These are phyloP conservation scores for Notarius lentiginosus DNA, from an alignment of 2,113 vertebrate genomes.

Conservation along the genomic window DNA sequence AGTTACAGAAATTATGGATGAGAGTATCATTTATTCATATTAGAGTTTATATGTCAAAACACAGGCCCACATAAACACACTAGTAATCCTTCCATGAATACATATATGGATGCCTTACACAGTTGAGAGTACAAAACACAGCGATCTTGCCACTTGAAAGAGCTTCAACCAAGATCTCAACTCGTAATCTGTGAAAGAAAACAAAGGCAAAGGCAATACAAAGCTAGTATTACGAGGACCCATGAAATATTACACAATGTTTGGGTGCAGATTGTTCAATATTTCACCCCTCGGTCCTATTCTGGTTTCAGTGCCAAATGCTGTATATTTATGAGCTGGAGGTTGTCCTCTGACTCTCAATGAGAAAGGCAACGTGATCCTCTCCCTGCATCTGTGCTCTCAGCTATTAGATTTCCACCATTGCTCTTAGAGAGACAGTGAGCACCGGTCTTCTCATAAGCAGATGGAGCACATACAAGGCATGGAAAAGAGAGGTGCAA, in stretches of 20 bases:
- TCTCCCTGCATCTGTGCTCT: slow-evolving; percentile 31
- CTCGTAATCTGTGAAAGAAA: slow-evolving; percentile 39
- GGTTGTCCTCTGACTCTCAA: slow-evolving; percentile 49
- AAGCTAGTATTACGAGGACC: slow-evolving; percentile 35
- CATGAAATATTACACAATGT: slow-evolving; percentile 44
- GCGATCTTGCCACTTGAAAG: neutral
- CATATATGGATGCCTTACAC: neutral
- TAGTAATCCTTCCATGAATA: neutral
- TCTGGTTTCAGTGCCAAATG: slow-evolving; percentile 47
- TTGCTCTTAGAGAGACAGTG: slow-evolving; percentile 23
- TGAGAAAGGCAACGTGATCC: slow-evolving; percentile 50
- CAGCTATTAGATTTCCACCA: slow-evolving; percentile 46
- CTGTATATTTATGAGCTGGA: slow-evolving; percentile 54
- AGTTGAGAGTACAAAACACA: neutral
- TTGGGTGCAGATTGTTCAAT: slow-evolving; percentile 50
- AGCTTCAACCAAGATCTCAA: slow-evolving; percentile 38
- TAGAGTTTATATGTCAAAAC: neutral
- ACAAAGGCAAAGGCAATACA: slow-evolving; percentile 41
- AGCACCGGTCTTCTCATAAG: slow-evolving; percentile 43
- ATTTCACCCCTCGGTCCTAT: slow-evolving; percentile 52
- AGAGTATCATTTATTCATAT: neutral
- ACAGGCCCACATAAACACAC: neutral
- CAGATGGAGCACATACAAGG: slow-evolving; percentile 41
- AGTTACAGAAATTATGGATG: neutral
- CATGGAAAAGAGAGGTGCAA: neutral